These are phyloP conservation scores for Ditula angustiorana DNA, from an alignment of 2,888 invertebrate genomes.

Conservation along the genomic window DNA sequence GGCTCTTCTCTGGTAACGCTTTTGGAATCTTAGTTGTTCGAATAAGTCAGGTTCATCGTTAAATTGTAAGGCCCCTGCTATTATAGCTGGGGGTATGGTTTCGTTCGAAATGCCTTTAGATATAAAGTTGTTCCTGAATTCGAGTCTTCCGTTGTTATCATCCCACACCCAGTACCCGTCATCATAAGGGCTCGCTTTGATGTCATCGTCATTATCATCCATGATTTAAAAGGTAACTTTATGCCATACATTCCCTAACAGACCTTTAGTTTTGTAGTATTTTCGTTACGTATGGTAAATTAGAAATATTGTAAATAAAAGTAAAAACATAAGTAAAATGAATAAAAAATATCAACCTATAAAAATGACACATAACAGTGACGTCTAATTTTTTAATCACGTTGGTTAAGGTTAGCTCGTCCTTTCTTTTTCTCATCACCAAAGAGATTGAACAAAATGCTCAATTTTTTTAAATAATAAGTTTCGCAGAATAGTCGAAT, in stretches of 20 bases:
- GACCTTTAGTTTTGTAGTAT: neutral
- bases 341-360: neutral
- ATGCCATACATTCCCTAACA: slow-evolving; percentile 1
- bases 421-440: neutral
- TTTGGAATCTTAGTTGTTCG: slow-evolving; percentile 19
- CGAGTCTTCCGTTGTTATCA: slow-evolving; percentile 1
- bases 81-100: neutral
- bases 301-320: neutral
- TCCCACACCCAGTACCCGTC: slow-evolving; percentile 31
- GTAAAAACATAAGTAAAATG: slow-evolving; percentile 1
- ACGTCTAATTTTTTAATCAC: slow-evolving; percentile 3
- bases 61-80: slow-evolving; percentile 12
- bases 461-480: no score
- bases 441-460: no score
- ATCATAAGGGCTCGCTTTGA: slow-evolving; percentile 16
- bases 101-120: neutral
- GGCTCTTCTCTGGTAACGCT: slow-evolving; percentile 12
- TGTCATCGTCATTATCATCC: slow-evolving; percentile 26
- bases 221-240: slow-evolving; percentile 6
- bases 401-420: neutral
- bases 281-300: neutral
- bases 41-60: slow-evolving; percentile 18
- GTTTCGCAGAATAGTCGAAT: no score
- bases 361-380: slow-evolving; percentile 5
- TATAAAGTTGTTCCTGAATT: slow-evolving; percentile 2